phyloP scores from a whole-genome alignment of 2,797 vertebrate species.

The Heteromormyrus szaboi region DNA sequence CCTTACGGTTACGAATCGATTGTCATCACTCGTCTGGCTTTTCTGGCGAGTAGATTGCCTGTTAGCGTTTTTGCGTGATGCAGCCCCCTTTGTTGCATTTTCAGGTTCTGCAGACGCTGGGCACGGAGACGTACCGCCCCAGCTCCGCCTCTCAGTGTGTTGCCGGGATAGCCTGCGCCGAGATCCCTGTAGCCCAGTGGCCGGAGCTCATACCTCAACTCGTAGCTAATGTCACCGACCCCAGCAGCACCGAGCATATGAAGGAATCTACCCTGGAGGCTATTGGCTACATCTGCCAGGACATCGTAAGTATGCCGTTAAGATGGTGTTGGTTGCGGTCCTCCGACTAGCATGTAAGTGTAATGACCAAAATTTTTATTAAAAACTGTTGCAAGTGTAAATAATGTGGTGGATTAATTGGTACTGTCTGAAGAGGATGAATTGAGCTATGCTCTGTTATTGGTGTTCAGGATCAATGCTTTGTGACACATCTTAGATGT shows the following conservation, averaged over 20 bases:
- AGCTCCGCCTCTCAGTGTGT: conserved; percentile 97
- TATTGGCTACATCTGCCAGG: conserved; percentile 99
- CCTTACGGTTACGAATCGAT: not conserved
- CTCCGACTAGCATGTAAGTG: not conserved
- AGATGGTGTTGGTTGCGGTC: not conserved
- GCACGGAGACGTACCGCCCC: conserved; percentile 92
- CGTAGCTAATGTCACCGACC: conserved; percentile 89
- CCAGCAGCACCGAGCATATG: conserved; percentile 94
- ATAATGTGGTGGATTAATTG: not conserved
- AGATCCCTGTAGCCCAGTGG: conserved; percentile 95
- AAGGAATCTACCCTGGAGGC: conserved; percentile 97
- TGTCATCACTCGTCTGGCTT: not conserved
- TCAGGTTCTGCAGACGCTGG: conserved; percentile 89
- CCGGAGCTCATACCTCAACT: conserved; percentile 92
- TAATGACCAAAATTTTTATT: not conserved
- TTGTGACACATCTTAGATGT: not conserved
- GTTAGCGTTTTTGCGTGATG: not conserved
- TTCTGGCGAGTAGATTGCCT: not conserved
- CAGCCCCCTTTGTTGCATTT: not conserved
- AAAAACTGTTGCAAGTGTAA: not conserved
- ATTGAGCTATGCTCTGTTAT: not conserved
- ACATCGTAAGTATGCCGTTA: conserved; percentile 77
- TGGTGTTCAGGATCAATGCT: not conserved
- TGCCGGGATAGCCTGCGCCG: conserved; percentile 92
- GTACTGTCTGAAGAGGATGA: not conserved